Evolutionary conservation across 2,888 invertebrate genomes (phyloP).

Genomic region (Sepioteuthis lessoniana): DNA sequence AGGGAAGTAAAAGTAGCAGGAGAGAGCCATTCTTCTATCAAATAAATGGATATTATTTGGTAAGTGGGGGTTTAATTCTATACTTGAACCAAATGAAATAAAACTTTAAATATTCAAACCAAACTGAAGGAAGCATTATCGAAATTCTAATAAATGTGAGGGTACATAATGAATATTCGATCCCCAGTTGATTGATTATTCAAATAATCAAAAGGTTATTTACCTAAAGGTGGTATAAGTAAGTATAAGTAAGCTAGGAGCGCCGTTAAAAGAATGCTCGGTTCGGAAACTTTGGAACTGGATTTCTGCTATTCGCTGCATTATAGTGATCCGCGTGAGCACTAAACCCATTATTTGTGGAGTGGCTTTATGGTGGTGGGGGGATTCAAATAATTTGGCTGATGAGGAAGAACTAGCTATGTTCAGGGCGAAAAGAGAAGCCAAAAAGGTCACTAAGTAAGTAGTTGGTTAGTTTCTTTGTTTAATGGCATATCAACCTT

Average conservation of each 20-base stretch:
- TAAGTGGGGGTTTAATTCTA: neutral
- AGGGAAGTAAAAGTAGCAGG: neutral
- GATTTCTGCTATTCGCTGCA: neutral
- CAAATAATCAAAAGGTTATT: neutral
- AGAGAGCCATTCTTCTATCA: neutral
- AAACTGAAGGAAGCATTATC: neutral
- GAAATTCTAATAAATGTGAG: neutral
- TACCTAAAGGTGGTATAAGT: neutral
- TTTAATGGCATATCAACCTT: no score
- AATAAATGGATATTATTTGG: neutral
- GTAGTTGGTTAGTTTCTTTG: no score
- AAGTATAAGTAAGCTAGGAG: neutral
- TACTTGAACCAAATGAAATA: neutral
- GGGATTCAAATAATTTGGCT: no score
- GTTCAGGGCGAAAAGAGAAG: no score
- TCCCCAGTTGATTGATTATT: neutral
- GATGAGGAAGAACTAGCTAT: no score
- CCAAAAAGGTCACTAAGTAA: no score
- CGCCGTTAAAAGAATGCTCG: neutral
- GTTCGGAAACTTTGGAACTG: no score
- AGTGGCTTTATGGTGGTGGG: no score
- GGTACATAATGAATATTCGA: neutral
- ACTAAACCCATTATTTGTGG: no score
- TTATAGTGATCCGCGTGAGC: no score
- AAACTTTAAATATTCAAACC: neutral